A percentile compares a stretch with the other conserved stretches of the same genome.
These are phyloP conservation scores for Siphamia tubifer DNA, from an alignment of 2,113 vertebrate genomes.

Conservation along the genomic window DNA sequence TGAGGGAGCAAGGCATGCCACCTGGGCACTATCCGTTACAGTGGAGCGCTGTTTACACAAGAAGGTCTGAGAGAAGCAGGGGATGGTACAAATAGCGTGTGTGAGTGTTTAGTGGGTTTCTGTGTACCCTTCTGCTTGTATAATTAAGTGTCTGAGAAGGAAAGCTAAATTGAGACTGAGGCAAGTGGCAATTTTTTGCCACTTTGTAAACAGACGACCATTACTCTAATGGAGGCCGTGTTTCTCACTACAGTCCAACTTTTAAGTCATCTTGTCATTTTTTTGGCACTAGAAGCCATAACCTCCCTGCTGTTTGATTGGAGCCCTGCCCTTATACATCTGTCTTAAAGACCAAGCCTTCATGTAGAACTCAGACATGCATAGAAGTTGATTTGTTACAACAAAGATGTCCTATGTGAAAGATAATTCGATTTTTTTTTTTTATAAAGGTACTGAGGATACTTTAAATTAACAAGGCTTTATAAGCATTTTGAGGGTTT, in stretches of 20 bases:
- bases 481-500: conserved; percentile 7
- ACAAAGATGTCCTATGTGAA: too few relatives aligned
- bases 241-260: neutral
- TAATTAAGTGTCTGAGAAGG: conserved; percentile 14
- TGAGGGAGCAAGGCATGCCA: conserved; percentile 34
- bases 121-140: neutral
- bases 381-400: neutral
- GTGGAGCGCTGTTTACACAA: conserved; percentile 35
- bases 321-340: neutral
- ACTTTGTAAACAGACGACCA: conserved; percentile 13
- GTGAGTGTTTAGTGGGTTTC: conserved; percentile 6
- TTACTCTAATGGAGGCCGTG: neutral
- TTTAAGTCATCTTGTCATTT: neutral
- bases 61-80: neutral
- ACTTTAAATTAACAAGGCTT: neutral
- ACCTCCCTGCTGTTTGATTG: neutral
- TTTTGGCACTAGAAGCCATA: neutral
- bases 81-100: neutral
- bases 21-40: conserved; percentile 54
- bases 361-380: too few relatives aligned
- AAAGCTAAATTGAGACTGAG: neutral
- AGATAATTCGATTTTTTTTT: too few relatives aligned
- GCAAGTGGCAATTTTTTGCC: neutral
- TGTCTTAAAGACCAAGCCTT: neutral
- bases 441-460: neutral